Evolutionary conservation across 2,888 invertebrate genomes (phyloP).

Genomic region (Odontocolon sp.): DNA sequence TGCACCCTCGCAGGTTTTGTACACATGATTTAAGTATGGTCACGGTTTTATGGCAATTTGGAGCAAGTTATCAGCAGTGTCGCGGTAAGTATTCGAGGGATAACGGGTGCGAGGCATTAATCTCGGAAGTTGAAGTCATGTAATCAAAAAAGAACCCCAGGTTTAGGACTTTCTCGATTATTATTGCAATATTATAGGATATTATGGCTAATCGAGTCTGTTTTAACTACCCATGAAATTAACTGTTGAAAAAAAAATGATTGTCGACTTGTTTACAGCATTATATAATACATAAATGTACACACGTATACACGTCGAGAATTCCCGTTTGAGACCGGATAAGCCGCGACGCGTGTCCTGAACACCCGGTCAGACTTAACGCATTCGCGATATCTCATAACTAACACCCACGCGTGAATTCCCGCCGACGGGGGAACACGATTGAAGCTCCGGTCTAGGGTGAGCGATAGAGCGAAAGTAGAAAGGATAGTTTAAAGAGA

Average conservation of each 20-base stretch:
- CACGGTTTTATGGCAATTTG: constrained; percentile 21
- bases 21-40: constrained; percentile 12
- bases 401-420: constrained; percentile 4
- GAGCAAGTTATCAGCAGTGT: not conserved
- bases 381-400: not conserved
- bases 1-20: not conserved
- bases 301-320: not conserved
- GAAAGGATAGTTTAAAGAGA: constrained; percentile 16
- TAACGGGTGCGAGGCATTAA: constrained; percentile 60
- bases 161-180: constrained; percentile 25
- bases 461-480: constrained; percentile 11
- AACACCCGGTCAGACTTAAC: not conserved
- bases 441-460: not conserved
- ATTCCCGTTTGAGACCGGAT: not conserved
- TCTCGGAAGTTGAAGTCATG: constrained; percentile 55
- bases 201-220: too few species aligned
- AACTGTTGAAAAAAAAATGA: constrained; percentile 7
- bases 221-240: constrained; percentile 56
- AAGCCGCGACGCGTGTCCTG: constrained; percentile 22
- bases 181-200: constrained; percentile 28
- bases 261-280: constrained; percentile 10
- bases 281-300: not conserved
- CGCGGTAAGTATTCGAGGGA: constrained; percentile 41
- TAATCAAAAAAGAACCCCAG: constrained; percentile 36
- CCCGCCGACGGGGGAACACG: not conserved